Base-by-base conservation (phyloP, 2,797 vertebrate genomes). In the Myripristis murdjan region DNA sequence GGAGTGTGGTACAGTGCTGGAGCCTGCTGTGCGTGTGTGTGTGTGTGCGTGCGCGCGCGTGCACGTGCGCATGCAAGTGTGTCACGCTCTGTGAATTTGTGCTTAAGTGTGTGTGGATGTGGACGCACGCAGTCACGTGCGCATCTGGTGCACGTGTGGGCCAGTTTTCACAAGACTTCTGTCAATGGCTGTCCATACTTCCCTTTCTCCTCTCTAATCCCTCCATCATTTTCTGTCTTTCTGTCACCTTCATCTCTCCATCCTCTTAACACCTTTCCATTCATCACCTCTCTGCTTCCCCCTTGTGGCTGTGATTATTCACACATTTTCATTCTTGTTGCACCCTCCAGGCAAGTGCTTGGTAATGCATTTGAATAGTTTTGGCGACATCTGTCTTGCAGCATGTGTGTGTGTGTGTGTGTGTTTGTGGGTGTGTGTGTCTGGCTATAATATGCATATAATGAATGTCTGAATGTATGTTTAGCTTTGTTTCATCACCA, bases 181-280 rank as follows among this genome's bases (percentile, higher is more conserved):
- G 12, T 23, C 20, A 12, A 9, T 70, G 71, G 44, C 52, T 74
- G 70, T 70, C 70, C 69, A 16, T 75, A 48, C 75, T 76, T 81
- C 57, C 16, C 28, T 52, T 72, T 71, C 72, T 74, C 63, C 64
- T 72, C 57, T 78, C 59, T 84, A 84, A 90, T 89, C 77, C 82
- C 68, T 67, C 64, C 71, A 89, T 89, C 62, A n/a, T 54, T 55
- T 81, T 56, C 87, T 77, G 81, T 84, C 77, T 86, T 79, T 86
- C 86, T 92, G 87, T 93, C 89, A 90, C 91, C 89, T 91, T 91
- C 90, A 87, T 85, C 81, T 81, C 84, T 87, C 81, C 80, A 91
- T 91, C 82, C 84, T 83, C 83, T 89, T 85, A 81, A 89, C 89
- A 81, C 85, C 79, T 88, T 71, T 83, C 79, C 65, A 63, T 82